Percentiles rank a stretch among this genome's conserved stretches.
These are phyloP conservation scores for Phalangium opilio DNA, from an alignment of 2,888 invertebrate genomes.

Conservation along the genomic window DNA sequence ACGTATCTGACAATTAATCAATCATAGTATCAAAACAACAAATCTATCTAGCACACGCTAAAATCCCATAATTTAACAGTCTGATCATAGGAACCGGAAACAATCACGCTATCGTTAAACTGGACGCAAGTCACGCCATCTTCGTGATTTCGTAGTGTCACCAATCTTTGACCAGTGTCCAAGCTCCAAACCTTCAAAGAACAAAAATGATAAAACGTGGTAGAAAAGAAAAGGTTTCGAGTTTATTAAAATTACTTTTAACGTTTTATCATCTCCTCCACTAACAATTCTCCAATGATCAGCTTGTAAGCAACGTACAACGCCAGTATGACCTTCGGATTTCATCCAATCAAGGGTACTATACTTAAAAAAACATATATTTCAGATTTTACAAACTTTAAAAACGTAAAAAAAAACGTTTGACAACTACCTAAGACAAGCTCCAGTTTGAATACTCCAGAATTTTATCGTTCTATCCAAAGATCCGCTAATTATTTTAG, in stretches of 20 bases:
- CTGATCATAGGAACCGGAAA: constrained; percentile 39
- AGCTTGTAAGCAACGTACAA: constrained; percentile 37
- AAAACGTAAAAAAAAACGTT: too few species aligned
- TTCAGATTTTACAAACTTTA: too few species aligned
- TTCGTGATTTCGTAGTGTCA: constrained; percentile 37
- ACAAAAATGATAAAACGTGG: neutral
- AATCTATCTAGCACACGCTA: constrained; percentile 23
- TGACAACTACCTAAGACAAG: constrained; percentile 29
- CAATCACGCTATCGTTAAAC: constrained; percentile 38
- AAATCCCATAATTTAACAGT: constrained; percentile 41
- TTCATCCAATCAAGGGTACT: constrained; percentile 39
- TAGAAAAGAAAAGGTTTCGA: neutral
- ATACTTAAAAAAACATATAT: too few species aligned
- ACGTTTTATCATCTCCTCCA: constrained; percentile 38
- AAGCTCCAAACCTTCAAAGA: constrained; percentile 35
- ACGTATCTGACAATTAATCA: neutral
- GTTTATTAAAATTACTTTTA: constrained; percentile 33
- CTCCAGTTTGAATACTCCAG: constrained; percentile 34
- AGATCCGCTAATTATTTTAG: constrained; percentile 36
- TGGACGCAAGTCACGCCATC: constrained; percentile 41
- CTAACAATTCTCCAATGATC: constrained; percentile 39
- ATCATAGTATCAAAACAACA: neutral
- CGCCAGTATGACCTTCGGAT: constrained; percentile 39
- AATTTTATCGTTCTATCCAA: constrained; percentile 37
- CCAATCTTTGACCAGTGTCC: constrained; percentile 34